Evolutionary conservation across 2,888 invertebrate species (phyloP), one percentile per base, ranked within the genome.

Genomic region (Brachypterus glaber): DNA sequence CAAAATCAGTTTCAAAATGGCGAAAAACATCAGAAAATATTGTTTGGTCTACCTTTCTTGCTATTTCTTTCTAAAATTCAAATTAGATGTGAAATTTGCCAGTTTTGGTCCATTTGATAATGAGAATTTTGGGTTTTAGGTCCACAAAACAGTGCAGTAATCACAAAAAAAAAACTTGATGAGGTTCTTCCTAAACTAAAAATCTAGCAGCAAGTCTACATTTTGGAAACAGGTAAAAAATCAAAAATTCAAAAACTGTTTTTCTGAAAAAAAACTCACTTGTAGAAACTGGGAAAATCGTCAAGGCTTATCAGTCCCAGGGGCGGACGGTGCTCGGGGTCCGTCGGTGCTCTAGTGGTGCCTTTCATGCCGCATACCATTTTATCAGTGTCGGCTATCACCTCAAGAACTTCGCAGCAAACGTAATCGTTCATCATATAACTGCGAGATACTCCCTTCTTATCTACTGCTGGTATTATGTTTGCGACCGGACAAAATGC

Each of bases 361-460:
- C 84, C 84, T 67, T 86, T 82, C 85, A 89, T 86, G 64, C 87
- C 86, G 64, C 85, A 78, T 54, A 83, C 80, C 71, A 90, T 78
- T 71, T 88, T 88, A 69, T 88, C 87, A 37, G 83, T 80, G 64
- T 88, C 87, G 31, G 84, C 80, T 62, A 83, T 84, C 46, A 87
- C 82, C 73, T 86, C 87, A 56, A 88, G 73, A 35, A 89, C 82
- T 72, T 88, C 88, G 66, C 88, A 88, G 73, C 88, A 84, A 41
- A 90, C 81, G 54, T 81, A 79, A 70, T 89, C 88, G 71, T 83
- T 83, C 67, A 77, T 76, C 67, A 80, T 76, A 73, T 82, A 87
- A 67, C 74, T 74, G 64, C 84, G 79, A 63, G 78, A 76, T 45
- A 81, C 73, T 63, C 79, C 81, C 58, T 76, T 77, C 72, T 84